Conservation (phyloP, 2,888 invertebrate genomes). For the Disparrhopalites patrizii region DNA sequence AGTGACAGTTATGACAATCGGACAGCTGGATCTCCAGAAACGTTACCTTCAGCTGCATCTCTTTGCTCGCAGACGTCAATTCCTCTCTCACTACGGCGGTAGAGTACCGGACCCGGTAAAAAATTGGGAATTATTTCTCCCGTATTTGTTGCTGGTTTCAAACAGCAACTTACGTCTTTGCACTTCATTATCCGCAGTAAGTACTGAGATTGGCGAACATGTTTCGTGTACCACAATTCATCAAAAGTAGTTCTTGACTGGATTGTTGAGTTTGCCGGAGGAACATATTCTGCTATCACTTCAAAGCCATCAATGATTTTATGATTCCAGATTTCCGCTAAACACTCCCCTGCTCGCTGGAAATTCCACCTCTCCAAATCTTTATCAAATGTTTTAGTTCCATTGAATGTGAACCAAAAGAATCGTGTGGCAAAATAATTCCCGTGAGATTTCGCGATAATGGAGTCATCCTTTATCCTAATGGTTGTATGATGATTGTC, state of each 20-base stretch:
- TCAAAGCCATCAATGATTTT: slow-evolving; percentile 48
- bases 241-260: neutral
- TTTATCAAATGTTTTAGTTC: slow-evolving; percentile 43
- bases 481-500: slow-evolving; percentile 26
- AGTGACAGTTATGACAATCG: neutral
- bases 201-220: slow-evolving; percentile 26
- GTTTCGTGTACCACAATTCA: slow-evolving; percentile 9
- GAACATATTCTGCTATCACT: slow-evolving; percentile 16
- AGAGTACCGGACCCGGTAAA: neutral
- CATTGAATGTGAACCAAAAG: slow-evolving; percentile 27
- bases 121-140: too few relatives aligned
- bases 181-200: slow-evolving; percentile 27
- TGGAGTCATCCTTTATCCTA: slow-evolving; percentile 34
- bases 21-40: neutral
- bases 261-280: too few relatives aligned
- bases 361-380: slow-evolving; percentile 50
- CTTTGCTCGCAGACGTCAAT: neutral
- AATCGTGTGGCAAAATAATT: slow-evolving; percentile 23
- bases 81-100: neutral
- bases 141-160: slow-evolving; percentile 1
- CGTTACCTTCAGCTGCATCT: neutral
- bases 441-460: slow-evolving; percentile 31
- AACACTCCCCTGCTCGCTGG: slow-evolving; percentile 48
- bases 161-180: slow-evolving; percentile 13
- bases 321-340: slow-evolving; percentile 50